These are phyloP conservation scores for Tetragonula carbonaria DNA, from an alignment of 2,888 invertebrate genomes.

Conservation along the genomic window DNA sequence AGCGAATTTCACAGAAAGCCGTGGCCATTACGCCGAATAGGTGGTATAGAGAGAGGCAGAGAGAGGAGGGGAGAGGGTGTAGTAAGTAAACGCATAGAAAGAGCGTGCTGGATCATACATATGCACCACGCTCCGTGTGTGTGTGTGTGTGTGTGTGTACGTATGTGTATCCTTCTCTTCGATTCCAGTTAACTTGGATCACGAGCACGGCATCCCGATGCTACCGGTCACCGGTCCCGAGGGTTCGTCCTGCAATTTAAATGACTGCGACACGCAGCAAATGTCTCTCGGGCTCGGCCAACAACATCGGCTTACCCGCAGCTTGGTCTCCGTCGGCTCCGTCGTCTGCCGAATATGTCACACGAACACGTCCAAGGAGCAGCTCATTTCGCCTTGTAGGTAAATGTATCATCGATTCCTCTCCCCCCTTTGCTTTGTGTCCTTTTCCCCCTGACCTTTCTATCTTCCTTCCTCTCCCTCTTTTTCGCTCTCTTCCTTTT, in stretches of 20 bases:
- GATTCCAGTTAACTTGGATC: slow-evolving; percentile 74
- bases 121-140: slow-evolving; percentile 55
- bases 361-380: slow-evolving; percentile 83
- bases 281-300: slow-evolving; percentile 69
- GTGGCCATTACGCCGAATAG: slow-evolving; percentile 42
- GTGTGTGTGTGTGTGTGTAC: neutral
- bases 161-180: slow-evolving; percentile 65
- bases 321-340: slow-evolving; percentile 85
- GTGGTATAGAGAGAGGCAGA: neutral
- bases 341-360: slow-evolving; percentile 89
- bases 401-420: slow-evolving; percentile 65
- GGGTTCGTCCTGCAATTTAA: slow-evolving; percentile 70
- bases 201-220: slow-evolving; percentile 72
- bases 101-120: slow-evolving; percentile 67
- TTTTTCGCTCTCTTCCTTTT: neutral
- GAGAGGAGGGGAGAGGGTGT: neutral
- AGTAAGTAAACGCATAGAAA: slow-evolving; percentile 62
- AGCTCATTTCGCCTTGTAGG: slow-evolving; percentile 87
- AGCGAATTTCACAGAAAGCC: slow-evolving; percentile 36
- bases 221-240: slow-evolving; percentile 71
- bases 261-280: slow-evolving; percentile 74
- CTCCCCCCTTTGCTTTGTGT: no score
- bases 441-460: no score
- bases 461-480: no score
- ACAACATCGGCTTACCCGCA: slow-evolving; percentile 72